Evolutionary conservation across 2,888 invertebrate genomes (phyloP).

Genomic region (Pediacus dermestoides): DNA sequence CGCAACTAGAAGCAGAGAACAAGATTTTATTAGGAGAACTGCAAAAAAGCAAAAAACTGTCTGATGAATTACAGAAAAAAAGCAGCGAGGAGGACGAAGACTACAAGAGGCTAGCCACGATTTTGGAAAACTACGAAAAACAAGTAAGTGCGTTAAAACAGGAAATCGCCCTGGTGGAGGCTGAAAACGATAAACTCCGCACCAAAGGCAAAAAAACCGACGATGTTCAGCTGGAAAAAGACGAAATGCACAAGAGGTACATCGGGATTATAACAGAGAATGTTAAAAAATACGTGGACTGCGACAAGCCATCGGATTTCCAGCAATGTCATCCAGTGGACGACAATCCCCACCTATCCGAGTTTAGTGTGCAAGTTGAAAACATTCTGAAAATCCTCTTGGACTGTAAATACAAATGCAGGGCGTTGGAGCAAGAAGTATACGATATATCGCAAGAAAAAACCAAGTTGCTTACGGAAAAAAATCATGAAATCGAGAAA

Average conservation of each 20-base stretch:
- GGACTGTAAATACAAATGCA: constrained; percentile 60
- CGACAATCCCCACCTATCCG: constrained; percentile 32
- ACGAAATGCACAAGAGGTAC: constrained; percentile 34
- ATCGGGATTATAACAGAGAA: constrained; percentile 36
- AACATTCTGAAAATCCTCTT: constrained; percentile 55
- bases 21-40: constrained; percentile 36
- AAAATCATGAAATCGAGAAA: constrained; percentile 47
- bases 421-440: constrained; percentile 56
- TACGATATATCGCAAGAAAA: constrained; percentile 56
- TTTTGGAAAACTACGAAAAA: constrained; percentile 34
- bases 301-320: constrained; percentile 25
- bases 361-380: constrained; percentile 51
- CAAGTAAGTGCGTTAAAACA: constrained; percentile 38
- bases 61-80: constrained; percentile 28
- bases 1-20: constrained; percentile 36
- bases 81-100: constrained; percentile 31
- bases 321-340: constrained; percentile 17
- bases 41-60: constrained; percentile 27
- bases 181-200: constrained; percentile 9
- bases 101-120: constrained; percentile 29
- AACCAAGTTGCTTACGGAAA: constrained; percentile 40
- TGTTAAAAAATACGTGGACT: constrained; percentile 34
- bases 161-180: constrained; percentile 37
- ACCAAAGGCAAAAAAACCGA: constrained; percentile 1
- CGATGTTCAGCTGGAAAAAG: constrained; percentile 12